Conservation (phyloP, 2,113 vertebrate genomes). For the Eupsittula cactorum region DNA sequence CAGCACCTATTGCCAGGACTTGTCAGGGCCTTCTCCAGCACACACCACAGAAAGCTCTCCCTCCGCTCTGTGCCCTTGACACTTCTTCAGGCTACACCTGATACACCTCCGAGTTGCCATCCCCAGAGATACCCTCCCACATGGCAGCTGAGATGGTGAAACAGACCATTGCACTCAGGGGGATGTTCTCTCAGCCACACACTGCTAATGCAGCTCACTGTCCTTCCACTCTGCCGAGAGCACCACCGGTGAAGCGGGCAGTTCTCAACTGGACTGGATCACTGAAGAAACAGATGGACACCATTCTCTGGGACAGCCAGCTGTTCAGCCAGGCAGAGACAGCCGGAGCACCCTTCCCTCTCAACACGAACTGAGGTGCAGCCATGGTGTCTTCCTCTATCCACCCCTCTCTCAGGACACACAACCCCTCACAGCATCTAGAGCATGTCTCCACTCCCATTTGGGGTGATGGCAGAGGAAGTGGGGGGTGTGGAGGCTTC, state of each 20-base stretch:
- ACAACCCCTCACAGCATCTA: fast-evolving
- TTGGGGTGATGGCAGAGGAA: too few relatives aligned
- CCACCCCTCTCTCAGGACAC: not conserved
- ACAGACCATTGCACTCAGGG: not conserved
- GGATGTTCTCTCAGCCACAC: not conserved
- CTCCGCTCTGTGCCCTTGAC: not conserved
- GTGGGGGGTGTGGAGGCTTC: not conserved
- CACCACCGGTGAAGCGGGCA: fast-evolving
- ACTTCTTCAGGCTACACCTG: not conserved
- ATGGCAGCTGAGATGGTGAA: not conserved
- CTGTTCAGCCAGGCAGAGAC: too few relatives aligned
- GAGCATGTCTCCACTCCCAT: not conserved
- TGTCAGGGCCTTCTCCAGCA: not conserved
- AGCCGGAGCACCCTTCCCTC: too few relatives aligned
- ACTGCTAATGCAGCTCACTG: fast-evolving
- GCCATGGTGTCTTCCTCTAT: not conserved
- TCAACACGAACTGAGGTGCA: not conserved
- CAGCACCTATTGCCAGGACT: not conserved
- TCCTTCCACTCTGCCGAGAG: not conserved
- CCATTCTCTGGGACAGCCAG: not conserved
- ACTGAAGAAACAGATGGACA: fast-evolving
- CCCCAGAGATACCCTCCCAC: not conserved
- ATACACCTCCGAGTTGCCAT: fast-evolving
- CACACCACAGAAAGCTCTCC: not conserved
- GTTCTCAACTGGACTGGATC: not conserved